phyloP scores from a whole-genome alignment of 92 coral and sea anemone genomes.

The Scolanthus callimorphus region DNA sequence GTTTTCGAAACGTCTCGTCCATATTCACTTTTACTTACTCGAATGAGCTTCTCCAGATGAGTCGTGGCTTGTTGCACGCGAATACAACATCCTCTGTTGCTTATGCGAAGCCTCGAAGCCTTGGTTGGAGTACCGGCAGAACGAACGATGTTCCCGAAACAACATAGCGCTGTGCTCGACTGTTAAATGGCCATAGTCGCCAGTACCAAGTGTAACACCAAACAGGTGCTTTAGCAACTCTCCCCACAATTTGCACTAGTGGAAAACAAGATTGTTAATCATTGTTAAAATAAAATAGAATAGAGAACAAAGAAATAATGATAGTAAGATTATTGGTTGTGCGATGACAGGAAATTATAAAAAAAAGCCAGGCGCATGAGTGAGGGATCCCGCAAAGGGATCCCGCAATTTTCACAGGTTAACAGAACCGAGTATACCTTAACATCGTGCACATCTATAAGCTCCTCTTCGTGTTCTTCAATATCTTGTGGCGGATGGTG shows the following conservation, averaged over 20 bases:
- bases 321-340: neutral
- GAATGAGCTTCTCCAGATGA: neutral
- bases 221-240: neutral
- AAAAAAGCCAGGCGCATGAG: too few relatives aligned
- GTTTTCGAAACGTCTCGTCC: neutral
- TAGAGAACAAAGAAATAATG: neutral
- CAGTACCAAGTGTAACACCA: constrained; percentile 5
- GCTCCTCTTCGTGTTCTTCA: neutral
- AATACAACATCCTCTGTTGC: neutral
- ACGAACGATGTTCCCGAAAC: neutral
- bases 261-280: neutral
- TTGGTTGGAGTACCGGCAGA: too few relatives aligned
- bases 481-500: neutral
- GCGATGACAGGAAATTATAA: too few relatives aligned
- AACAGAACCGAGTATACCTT: neutral
- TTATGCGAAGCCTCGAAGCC: too few relatives aligned
- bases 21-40: neutral
- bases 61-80: neutral
- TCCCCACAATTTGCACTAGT: neutral
- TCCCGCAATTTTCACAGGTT: neutral
- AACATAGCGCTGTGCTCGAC: neutral
- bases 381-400: too few relatives aligned
- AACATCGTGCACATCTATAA: neutral
- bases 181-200: neutral
- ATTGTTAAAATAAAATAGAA: constrained; percentile 1